phyloP scores from a whole-genome alignment of 2,888 invertebrate genomes.

The Netelia melanura region DNA sequence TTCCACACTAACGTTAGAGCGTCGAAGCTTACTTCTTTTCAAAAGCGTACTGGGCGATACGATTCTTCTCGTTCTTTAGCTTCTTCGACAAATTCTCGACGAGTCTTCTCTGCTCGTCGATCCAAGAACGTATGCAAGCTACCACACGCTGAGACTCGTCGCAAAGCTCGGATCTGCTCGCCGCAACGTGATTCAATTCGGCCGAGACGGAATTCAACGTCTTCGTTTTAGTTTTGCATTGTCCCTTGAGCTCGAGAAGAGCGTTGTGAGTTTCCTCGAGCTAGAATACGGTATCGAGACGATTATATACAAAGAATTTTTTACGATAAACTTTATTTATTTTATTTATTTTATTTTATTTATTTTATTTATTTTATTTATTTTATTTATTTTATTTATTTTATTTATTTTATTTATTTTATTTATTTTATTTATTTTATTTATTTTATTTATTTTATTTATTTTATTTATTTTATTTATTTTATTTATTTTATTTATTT shows the following conservation, averaged over 20 bases:
- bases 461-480: too few relatives aligned
- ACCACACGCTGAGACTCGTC: conserved; percentile 80
- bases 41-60: conserved; percentile 72
- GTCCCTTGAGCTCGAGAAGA: conserved; percentile 75
- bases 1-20: background rate
- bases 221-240: conserved; percentile 77
- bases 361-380: too few relatives aligned
- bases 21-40: conserved; percentile 77
- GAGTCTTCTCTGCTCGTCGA: conserved; percentile 77
- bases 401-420: too few relatives aligned
- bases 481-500: too few relatives aligned
- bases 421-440: too few relatives aligned
- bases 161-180: conserved; percentile 78
- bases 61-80: conserved; percentile 77
- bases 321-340: background rate
- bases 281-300: conserved; percentile 60
- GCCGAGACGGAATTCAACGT: conserved; percentile 77
- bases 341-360: too few relatives aligned
- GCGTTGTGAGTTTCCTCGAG: conserved; percentile 78
- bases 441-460: too few relatives aligned
- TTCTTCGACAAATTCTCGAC: conserved; percentile 72
- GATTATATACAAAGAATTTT: background rate
- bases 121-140: conserved; percentile 78
- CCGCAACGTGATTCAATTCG: conserved; percentile 77
- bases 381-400: too few relatives aligned